These are phyloP conservation scores for Anser brachyrhynchus DNA, from an alignment of 2,113 vertebrate genomes.

Conservation along the genomic window DNA sequence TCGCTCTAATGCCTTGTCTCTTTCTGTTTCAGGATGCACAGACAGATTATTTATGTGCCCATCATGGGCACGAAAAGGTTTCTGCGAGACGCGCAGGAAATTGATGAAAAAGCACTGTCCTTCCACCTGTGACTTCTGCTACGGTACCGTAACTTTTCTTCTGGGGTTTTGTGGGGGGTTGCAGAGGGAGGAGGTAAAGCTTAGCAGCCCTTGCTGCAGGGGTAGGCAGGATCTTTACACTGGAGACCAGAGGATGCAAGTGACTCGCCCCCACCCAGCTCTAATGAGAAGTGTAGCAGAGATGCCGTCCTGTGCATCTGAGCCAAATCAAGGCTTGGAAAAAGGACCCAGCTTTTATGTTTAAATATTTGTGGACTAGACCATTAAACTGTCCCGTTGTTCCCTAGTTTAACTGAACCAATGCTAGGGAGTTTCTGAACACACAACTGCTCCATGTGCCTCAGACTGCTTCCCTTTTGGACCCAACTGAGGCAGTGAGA, in stretches of 20 bases:
- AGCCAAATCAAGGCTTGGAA: background rate
- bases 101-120: slow-evolving; percentile 97
- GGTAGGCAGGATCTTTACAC: fast-evolving
- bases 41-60: slow-evolving; percentile 90
- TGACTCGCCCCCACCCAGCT: background rate
- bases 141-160: slow-evolving; percentile 70
- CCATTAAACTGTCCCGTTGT: fast-evolving
- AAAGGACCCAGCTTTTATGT: background rate
- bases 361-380: background rate
- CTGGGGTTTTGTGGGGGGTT: background rate
- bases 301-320: fast-evolving
- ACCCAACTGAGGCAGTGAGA: background rate
- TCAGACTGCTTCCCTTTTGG: background rate
- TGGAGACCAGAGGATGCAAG: background rate
- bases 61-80: slow-evolving; percentile 87
- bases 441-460: fast-evolving
- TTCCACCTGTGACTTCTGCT: slow-evolving; percentile 94
- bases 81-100: slow-evolving; percentile 84
- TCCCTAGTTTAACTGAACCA: background rate
- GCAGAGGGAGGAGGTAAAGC: background rate
- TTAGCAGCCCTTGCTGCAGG: background rate
- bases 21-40: slow-evolving; percentile 83
- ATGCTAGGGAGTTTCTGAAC: background rate
- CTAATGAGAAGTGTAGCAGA: background rate
- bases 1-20: background rate